Base-by-base conservation (phyloP, 2,797 vertebrate species). In the Lutjanus argentimaculatus region DNA sequence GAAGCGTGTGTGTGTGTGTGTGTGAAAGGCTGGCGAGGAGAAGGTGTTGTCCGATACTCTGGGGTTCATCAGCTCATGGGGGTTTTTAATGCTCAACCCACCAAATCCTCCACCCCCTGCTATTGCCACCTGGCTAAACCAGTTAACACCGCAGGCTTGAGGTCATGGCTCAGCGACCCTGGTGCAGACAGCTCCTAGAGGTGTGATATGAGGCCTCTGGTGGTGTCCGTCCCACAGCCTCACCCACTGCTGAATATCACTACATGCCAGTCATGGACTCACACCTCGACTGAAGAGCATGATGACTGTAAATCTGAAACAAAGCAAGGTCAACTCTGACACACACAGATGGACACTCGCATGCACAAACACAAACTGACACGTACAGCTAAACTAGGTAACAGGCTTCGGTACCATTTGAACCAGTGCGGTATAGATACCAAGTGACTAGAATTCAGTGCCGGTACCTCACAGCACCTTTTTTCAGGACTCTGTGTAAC, bases 181-280 rank as follows among this genome's bases (percentile, higher is more conserved):
- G 74, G 85, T 89, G 87, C 90, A 91, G 88, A 83, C 88, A 91
- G 91, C 91, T 91, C 92, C 86, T 82, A 67, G 91, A 93, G 90
- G 94, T 95, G 95, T 93, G 93, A 95, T 92, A 92, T 91, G 93
- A 93, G 92, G 89, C 88, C 91, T 87, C 88, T 83, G 84, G 84
- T 86, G 84, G 85, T 89, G 92, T 91, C 83, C 75, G 79, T 88
- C 83, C 89, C 87, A 73, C 75, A 88, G 83, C 85, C 80, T 84
- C 81, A 71, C 80, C 75, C 88, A 80, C 87, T 51, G 77, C 85
- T 79, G 70, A 83, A 81, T 85, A 83, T 89, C 90, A 74, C 89
- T 85, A 75, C 91, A 89, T 77, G 84, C 84, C 91, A 93, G 91
- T 92, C 90, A 93, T 90, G 85, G 87, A 92, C 92, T 95, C 90